phyloP scores from a whole-genome alignment of 2,888 invertebrate genomes.

The Panopea generosa region DNA sequence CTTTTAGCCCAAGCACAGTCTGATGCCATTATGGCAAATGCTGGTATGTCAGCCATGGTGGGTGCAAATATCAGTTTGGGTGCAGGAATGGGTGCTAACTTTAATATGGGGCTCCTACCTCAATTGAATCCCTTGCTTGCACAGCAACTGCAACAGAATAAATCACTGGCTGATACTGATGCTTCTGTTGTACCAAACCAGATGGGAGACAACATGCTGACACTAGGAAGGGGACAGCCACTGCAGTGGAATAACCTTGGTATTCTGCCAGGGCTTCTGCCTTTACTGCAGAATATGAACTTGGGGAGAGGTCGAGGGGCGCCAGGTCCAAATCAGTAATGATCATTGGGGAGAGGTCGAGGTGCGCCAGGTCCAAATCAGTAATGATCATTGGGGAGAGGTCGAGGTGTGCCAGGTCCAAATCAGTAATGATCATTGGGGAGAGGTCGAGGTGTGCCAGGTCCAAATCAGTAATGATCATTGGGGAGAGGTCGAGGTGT shows the following conservation, averaged over 20 bases:
- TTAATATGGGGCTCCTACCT: conserved; percentile 24
- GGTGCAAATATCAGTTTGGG: conserved; percentile 11
- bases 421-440: too few species aligned
- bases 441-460: too few species aligned
- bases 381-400: too few species aligned
- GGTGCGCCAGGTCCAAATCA: too few species aligned
- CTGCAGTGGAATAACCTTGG: conserved; percentile 23
- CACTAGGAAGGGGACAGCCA: conserved; percentile 47
- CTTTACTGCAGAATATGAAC: conserved; percentile 47
- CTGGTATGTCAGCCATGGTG: conserved; percentile 30
- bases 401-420: too few species aligned
- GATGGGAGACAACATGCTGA: conserved; percentile 7
- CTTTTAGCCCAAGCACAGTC: conserved; percentile 28
- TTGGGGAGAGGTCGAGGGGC: conserved; percentile 39
- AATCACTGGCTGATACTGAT: not conserved
- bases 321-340: not conserved
- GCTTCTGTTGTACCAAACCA: not conserved
- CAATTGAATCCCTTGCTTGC: conserved; percentile 33
- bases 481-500: too few species aligned
- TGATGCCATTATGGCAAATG: conserved; percentile 21
- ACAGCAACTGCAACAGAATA: conserved; percentile 1
- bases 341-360: too few species aligned
- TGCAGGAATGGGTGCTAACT: conserved; percentile 10
- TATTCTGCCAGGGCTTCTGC: conserved; percentile 50
- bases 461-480: too few species aligned